Evolutionary conservation across 1,140 invertebrate genomes (phyloP).

Genomic region (Drosophila littoralis): DNA sequence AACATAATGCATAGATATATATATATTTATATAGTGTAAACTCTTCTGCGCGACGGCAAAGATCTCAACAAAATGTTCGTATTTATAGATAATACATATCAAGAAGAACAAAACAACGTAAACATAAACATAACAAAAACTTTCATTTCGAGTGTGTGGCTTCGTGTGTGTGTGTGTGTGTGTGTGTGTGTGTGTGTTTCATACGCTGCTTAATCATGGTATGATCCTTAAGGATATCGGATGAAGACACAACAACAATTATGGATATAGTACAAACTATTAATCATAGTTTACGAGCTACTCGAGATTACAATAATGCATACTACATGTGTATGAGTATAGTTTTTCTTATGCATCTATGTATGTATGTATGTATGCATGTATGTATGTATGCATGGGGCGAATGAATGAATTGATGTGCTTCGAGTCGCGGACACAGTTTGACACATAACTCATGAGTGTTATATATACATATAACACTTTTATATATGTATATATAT

Average conservation of each 20-base stretch:
- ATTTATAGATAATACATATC: slow-evolving; percentile 2
- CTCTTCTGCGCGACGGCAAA: slow-evolving; percentile 48
- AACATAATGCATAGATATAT: slow-evolving; percentile 36
- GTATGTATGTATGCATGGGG: slow-evolving; percentile 19
- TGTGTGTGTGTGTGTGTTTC: slow-evolving; percentile 1
- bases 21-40: slow-evolving; percentile 26
- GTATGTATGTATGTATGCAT: slow-evolving; percentile 6
- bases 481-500: not conserved
- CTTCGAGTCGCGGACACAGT: slow-evolving; percentile 6
- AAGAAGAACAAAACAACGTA: slow-evolving; percentile 51
- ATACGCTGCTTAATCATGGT: slow-evolving; percentile 33
- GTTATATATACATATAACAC: slow-evolving; percentile 3
- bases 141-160: not conserved
- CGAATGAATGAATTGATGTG: slow-evolving; percentile 17
- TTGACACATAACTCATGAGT: not conserved
- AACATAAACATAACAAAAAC: slow-evolving; percentile 56
- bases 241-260: slow-evolving; percentile 78
- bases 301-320: slow-evolving; percentile 25
- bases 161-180: not conserved
- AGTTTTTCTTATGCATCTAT: not conserved
- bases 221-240: slow-evolving; percentile 37
- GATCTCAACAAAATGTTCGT: slow-evolving; percentile 49
- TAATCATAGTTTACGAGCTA: slow-evolving; percentile 30
- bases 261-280: slow-evolving; percentile 33
- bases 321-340: slow-evolving; percentile 9